Conservation (phyloP, 1,140 invertebrate genomes). For the Aporrectodea caliginosa region DNA sequence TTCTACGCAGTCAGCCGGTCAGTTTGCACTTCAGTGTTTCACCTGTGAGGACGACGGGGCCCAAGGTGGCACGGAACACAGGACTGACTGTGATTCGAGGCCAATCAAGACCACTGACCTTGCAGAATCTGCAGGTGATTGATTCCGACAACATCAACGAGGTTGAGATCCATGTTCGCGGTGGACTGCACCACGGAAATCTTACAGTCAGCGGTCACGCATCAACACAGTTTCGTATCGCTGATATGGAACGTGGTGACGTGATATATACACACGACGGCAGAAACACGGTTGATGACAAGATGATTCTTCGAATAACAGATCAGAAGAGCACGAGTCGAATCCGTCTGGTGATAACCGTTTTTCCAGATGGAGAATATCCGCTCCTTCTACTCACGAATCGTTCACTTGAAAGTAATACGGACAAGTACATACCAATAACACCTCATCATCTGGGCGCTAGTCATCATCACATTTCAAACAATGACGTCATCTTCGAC, state of each 20-base stretch:
- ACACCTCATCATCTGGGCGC: slow-evolving; percentile 70
- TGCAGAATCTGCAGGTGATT: slow-evolving; percentile 42
- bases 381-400: slow-evolving; percentile 81
- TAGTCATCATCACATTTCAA: slow-evolving; percentile 60
- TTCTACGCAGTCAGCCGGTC: slow-evolving; percentile 46
- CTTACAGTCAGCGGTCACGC: slow-evolving; percentile 39
- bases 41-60: slow-evolving; percentile 44
- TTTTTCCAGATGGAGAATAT: slow-evolving; percentile 83
- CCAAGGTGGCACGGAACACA: slow-evolving; percentile 43
- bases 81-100: slow-evolving; percentile 51
- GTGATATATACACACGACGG: slow-evolving; percentile 53
- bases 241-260: slow-evolving; percentile 41
- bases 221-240: slow-evolving; percentile 41
- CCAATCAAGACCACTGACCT: slow-evolving; percentile 43
- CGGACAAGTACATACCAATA: slow-evolving; percentile 73
- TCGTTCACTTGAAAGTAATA: slow-evolving; percentile 78
- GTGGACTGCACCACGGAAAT: slow-evolving; percentile 45
- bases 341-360: slow-evolving; percentile 69
- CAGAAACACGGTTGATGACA: slow-evolving; percentile 47
- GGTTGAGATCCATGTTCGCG: slow-evolving; percentile 46
- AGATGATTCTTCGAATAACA: slow-evolving; percentile 48
- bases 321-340: slow-evolving; percentile 44
- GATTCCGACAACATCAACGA: slow-evolving; percentile 48
- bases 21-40: slow-evolving; percentile 48
- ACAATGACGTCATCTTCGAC: slow-evolving; percentile 65